Conservation (phyloP, 2,113 vertebrate genomes). For the Ivindomyrus marchei region DNA sequence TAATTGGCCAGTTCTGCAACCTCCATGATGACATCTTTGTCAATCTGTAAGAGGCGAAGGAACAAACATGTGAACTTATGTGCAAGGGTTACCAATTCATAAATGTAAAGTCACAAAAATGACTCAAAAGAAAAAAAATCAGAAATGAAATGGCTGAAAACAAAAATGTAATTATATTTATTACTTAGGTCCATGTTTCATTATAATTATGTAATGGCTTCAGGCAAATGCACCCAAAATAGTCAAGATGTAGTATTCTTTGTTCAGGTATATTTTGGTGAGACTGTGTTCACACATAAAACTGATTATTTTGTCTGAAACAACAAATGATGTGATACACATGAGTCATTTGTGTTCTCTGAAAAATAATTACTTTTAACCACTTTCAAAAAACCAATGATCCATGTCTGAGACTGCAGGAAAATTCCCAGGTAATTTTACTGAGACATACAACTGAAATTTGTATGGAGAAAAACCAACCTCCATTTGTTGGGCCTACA, state of each 20-base stretch:
- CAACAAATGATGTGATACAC: no score
- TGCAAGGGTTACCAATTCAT: background rate
- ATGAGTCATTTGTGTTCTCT: background rate
- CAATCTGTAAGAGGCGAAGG: background rate
- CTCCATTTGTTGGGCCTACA: background rate
- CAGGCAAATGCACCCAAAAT: background rate
- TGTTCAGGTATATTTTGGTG: background rate
- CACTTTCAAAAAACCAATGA: background rate
- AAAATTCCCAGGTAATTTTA: background rate
- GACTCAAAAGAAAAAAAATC: background rate
- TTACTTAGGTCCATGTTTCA: background rate
- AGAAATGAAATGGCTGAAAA: background rate
- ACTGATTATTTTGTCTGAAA: background rate
- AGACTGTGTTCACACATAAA: background rate
- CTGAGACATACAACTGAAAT: background rate
- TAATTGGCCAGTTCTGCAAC: background rate
- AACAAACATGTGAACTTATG: background rate
- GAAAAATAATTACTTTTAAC: background rate
- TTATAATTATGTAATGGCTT: background rate
- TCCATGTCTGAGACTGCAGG: background rate
- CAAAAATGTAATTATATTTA: background rate
- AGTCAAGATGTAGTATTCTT: background rate
- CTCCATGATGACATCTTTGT: background rate
- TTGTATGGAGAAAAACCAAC: background rate
- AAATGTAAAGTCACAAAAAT: background rate